These are phyloP conservation scores for Resseliella maxima DNA, from an alignment of 2,888 invertebrate species.

Conservation along the genomic window DNA sequence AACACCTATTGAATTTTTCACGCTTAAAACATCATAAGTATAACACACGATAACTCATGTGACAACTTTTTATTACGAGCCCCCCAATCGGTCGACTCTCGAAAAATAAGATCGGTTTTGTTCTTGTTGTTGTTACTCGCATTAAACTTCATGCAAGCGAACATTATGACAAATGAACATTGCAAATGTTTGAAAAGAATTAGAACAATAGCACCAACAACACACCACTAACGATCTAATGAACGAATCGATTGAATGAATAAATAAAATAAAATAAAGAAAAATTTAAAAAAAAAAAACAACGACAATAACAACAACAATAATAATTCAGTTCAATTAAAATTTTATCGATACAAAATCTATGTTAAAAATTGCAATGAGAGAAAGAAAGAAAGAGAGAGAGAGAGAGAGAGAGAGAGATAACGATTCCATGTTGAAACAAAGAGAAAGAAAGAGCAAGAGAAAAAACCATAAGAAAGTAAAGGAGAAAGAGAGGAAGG, in stretches of 20 bases:
- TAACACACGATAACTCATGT: constrained; percentile 9
- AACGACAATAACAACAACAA: neutral
- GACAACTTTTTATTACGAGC: neutral
- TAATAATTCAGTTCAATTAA: neutral
- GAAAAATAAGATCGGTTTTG: neutral
- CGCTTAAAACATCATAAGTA: constrained; percentile 10
- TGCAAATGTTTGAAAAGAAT: neutral
- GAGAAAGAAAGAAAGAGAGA: too few species aligned
- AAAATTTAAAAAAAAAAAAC: too few species aligned
- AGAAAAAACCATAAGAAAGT: too few species aligned
- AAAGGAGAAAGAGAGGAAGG: too few species aligned
- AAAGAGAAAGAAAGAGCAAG: neutral
- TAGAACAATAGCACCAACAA: constrained; percentile 22
- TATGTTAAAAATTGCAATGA: neutral
- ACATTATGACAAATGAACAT: constrained; percentile 33
- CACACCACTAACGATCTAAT: neutral
- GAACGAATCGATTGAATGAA: too few species aligned
- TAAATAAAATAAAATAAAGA: too few species aligned
- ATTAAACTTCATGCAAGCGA: neutral
- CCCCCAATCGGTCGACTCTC: neutral
- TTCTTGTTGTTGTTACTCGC: neutral
- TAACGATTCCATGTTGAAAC: too few species aligned
- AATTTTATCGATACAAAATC: constrained; percentile 19
- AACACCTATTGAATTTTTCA: constrained; percentile 53
- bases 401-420: too few species aligned